Conservation (phyloP, 1,140 invertebrate species). For the Megathymus violae region DNA sequence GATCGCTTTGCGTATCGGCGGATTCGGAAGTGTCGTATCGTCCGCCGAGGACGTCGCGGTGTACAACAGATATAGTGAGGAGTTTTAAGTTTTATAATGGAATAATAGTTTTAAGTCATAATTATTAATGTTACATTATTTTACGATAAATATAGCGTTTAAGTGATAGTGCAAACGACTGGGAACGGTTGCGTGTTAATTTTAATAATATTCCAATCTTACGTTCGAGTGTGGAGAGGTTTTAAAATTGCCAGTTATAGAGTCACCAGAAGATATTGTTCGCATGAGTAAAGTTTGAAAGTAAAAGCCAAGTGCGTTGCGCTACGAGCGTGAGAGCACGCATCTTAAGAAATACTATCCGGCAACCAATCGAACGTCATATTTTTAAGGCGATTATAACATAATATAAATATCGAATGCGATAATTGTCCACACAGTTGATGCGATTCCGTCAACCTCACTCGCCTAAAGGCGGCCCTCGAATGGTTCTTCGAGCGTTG, state of each 20-base stretch:
- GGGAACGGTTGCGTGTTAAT: slow-evolving; percentile 71
- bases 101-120: slow-evolving; percentile 73
- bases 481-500: slow-evolving; percentile 59
- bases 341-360: slow-evolving; percentile 49
- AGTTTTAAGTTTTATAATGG: slow-evolving; percentile 64
- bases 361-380: slow-evolving; percentile 44
- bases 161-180: slow-evolving; percentile 81
- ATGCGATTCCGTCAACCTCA: slow-evolving; percentile 54
- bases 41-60: slow-evolving; percentile 46
- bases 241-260: slow-evolving; percentile 16
- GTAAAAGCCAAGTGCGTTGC: slow-evolving; percentile 58
- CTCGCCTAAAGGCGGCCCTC: slow-evolving; percentile 46
- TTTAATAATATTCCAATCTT: slow-evolving; percentile 33
- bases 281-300: slow-evolving; percentile 58
- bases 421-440: slow-evolving; percentile 42
- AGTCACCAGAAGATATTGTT: slow-evolving; percentile 41
- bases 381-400: slow-evolving; percentile 54
- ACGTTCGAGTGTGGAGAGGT: slow-evolving; percentile 10
- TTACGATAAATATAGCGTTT: slow-evolving; percentile 71
- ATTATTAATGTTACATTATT: slow-evolving; percentile 77
- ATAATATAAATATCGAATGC: slow-evolving; percentile 58
- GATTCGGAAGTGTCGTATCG: slow-evolving; percentile 52
- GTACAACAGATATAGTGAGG: slow-evolving; percentile 54
- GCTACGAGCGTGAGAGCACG: slow-evolving; percentile 49
- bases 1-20: slow-evolving; percentile 65